Conservation (phyloP, 2,113 vertebrate genomes). For the Xiphophorus hellerii region DNA sequence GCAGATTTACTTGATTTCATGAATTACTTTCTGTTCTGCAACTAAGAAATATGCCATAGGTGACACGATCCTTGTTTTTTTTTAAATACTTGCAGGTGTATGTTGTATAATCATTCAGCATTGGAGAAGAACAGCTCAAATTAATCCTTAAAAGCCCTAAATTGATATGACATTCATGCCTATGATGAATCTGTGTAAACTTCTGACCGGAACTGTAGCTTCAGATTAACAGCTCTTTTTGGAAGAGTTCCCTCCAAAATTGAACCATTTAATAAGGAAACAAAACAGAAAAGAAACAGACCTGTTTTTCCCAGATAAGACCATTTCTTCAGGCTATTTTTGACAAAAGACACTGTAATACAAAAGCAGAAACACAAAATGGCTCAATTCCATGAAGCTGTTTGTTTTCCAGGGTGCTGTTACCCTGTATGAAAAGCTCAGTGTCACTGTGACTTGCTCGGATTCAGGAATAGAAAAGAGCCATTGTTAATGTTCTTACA, state of each 20-base stretch:
- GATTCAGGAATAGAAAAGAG: background rate
- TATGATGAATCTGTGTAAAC: background rate
- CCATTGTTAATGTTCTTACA: constrained; percentile 1
- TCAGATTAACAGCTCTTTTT: background rate
- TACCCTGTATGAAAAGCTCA: background rate
- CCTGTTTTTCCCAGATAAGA: background rate
- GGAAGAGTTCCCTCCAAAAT: background rate
- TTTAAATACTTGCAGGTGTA: background rate
- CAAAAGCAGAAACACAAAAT: background rate
- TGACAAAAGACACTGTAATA: background rate
- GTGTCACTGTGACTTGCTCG: background rate
- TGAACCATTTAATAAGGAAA: constrained; percentile 1
- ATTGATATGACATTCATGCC: background rate
- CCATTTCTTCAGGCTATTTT: background rate
- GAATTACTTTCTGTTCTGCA: no score
- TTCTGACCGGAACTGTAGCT: background rate
- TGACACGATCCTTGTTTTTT: background rate
- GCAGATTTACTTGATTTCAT: background rate
- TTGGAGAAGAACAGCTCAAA: background rate
- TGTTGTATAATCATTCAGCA: background rate
- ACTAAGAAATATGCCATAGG: background rate
- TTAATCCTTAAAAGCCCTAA: background rate
- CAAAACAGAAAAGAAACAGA: background rate
- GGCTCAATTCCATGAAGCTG: background rate
- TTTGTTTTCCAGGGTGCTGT: background rate